Evolutionary conservation across 2,797 vertebrate species (phyloP), one percentile per base, ranked within the genome.

Genomic region (Amphiprion clarkii): DNA sequence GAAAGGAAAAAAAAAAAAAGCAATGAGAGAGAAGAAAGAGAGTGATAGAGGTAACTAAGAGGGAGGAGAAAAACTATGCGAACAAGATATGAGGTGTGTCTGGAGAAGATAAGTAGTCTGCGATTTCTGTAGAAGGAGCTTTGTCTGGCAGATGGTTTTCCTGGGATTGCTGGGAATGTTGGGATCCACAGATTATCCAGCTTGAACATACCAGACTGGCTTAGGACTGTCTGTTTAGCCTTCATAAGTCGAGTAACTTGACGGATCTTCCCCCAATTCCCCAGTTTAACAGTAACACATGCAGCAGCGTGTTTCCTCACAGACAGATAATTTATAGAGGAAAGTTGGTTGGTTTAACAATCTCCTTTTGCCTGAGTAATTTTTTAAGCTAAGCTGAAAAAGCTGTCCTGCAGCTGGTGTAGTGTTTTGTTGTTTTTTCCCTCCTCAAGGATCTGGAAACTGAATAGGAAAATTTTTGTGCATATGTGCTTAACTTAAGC

Each of bases 131-230:
- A 67, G 69, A 78, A 76, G 79, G 68, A 76, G 66, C 71, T 81
- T 82, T 79, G 76, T 71, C 57, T 73, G 79, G 71, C 86, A 82
- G 83, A 78, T 85, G 78, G 77, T 42, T 40, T 67, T 83, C 16
- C 53, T 44, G 79, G 73, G 76, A 81, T 83, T 77, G 60, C 49
- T 70, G 66, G 65, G 66, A 85, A 83, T 81, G 62, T 58, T 73
- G 69, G 69, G 83, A 85, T 79, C 27, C 55, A 49, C 78, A 84
- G 87, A 89, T 89, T 82, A 88, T 83, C 73, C 67, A 54, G 51
- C 53, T 27, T 65, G 16, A 49, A 76, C 65, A 71, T 71, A 79
- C 73, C 63, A 82, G 77, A 71, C 77, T 77, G 76, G 54, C 6
- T 86, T 69, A 64, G n/a, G 55, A 33, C 48, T 29, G 33, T 67